Base-by-base conservation (phyloP, 1,140 invertebrate genomes). In the Zophobas atratus region DNA sequence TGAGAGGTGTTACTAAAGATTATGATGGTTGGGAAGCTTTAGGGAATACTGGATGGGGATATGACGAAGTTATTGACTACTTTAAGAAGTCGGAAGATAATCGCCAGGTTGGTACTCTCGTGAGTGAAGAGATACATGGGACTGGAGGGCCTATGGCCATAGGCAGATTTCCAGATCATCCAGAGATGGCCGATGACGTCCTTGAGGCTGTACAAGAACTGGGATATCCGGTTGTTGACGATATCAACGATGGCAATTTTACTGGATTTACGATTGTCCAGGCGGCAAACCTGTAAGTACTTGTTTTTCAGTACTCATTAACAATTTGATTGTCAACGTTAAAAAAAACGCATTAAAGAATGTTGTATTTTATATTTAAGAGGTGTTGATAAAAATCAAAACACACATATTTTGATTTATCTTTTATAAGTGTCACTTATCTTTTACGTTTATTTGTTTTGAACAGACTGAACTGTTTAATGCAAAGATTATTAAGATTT, bases 1-100 rank as follows among this genome's bases (percentile, higher is more conserved):
- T 91, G 5, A 87, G 93, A 46, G 93, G 93, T 0, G 89, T 93
- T 83, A 87, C 90, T 0, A 88, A 83, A 74, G 93, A 94, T 84
- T 94, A 92, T 83, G 88, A 94, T 82, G 85, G 90, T 43, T 94
- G 93, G 93, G 91, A 88, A 6, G 81, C 76, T 2, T 43, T 53
- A 39, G 82, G 82, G 2, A 83, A 83, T 70, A 60, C 43, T n/a
- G 77, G 80, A 2, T 84, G 83, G 83, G 81, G 79, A 34, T 84
- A 75, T 36, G 70, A 81, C 5, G 75, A 89, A 53, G 88, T 91
- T 0, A 1, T 8, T 2, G 6, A 36, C 8, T 46, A 75, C 48
- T 92, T 90, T 83, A 82, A 87, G 1, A 90, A 87, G 75, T 87
- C 87, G 1, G 90, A 89, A 83, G 70, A 89, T 77, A 90, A 90